Percentiles rank a stretch among this genome's conserved stretches.
Evolutionary conservation across 2,113 vertebrate genomes (phyloP).

Genomic region (Phalacrocorax pelagicus): DNA sequence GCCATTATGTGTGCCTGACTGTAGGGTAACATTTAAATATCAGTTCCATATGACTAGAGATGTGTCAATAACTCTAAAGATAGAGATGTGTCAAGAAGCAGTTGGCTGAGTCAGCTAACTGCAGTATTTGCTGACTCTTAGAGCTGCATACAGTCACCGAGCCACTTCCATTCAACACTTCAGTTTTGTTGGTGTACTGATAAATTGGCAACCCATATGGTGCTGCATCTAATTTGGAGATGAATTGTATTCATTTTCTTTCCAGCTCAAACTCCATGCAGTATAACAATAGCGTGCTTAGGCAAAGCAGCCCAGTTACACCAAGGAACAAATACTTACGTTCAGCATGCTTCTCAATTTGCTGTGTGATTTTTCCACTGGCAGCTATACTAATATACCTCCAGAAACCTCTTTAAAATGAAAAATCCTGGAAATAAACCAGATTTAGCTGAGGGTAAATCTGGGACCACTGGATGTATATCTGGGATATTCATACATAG

Average conservation of each 20-base stretch:
- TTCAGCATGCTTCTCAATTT: conserved; percentile 16
- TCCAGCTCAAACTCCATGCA: not conserved
- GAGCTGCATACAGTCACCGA: not conserved
- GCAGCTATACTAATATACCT: not conserved
- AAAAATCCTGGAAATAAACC: not conserved
- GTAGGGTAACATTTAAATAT: conserved; percentile 18
- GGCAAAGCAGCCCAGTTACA: not conserved
- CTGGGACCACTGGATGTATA: not conserved
- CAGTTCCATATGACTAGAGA: conserved; percentile 36
- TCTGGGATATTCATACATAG: not conserved
- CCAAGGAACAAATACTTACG: not conserved
- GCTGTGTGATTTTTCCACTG: not conserved
- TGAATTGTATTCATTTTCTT: conserved; percentile 10
- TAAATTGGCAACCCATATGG: conserved; percentile 2
- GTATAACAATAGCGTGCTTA: not conserved
- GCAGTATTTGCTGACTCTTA: conserved; percentile 49
- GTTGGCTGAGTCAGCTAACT: conserved; percentile 55
- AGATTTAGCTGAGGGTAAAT: not conserved
- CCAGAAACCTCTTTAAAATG: not conserved
- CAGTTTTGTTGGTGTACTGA: conserved; percentile 11
- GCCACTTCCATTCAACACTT: not conserved
- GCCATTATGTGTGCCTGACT: not conserved
- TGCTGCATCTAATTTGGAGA: conserved; percentile 21
- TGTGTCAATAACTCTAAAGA: conserved; percentile 27
- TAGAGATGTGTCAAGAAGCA: conserved; percentile 32